Base-by-base conservation (phyloP, 2,797 vertebrate genomes). In the Lepilemur septentrionalis region DNA sequence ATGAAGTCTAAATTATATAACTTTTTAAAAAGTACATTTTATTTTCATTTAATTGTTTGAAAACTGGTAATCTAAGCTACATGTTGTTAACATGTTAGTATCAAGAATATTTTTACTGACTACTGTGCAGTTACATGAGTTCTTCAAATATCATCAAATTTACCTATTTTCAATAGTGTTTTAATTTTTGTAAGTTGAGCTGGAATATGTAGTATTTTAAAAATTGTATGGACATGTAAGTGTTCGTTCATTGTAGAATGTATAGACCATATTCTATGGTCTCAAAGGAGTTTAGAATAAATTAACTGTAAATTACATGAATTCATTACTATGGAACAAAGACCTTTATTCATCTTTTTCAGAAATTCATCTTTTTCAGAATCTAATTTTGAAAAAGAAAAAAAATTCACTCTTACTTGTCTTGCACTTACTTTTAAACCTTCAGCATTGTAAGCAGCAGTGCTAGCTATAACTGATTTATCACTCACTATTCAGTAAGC, bases 241-340 rank as follows among this genome's bases (percentile, higher is more conserved):
- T 80, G 82, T 80, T 70, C n/a, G 38, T 83, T 97, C 83, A 46
- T 94, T 95, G 2, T 91, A 86, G 73, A 89, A 93, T 80, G 46
- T 94, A 85, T 94, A 95, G 85, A 41, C 41, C 55, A 48, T 94
- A 84, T 67, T 93, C 75, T 5, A 38, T 94, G 52, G 43, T 96
- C 96, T 96, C 95, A 89, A 93, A 89, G 73, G 97, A 96, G 28
- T 97, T 96, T 96, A 86, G 93, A 97, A 97, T 98, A 97, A 95
- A 97, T 96, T 97, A 95, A 95, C 88, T 97, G 55, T 97, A 97
- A 97, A 97, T 97, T 97, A 78, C 88, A 87, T 95, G 97, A 95
- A 97, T 97, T 97, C 89, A 96, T 97, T 97, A 97, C 52, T 91
- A 89, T 96, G 82, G 95, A 97, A 95, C 93, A 97, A 97, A 94